Conservation (phyloP, 2,888 invertebrate genomes). For the Dromius quadrimaculatus region DNA sequence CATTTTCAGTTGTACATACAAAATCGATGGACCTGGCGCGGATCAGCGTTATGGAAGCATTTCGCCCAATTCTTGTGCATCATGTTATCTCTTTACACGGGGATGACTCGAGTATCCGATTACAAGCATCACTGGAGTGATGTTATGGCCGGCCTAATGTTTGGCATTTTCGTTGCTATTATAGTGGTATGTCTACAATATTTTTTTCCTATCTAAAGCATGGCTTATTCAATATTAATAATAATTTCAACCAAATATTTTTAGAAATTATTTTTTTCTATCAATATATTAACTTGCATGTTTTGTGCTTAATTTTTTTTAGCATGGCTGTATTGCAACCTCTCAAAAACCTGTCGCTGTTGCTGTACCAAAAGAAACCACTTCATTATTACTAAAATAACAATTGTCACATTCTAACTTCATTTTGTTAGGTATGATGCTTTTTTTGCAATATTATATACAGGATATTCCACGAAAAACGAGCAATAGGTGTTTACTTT, state of each 20-base stretch:
- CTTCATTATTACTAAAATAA: conserved; percentile 14
- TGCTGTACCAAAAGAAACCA: too few species aligned
- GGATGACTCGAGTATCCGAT: conserved; percentile 92
- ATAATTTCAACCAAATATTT: not conserved
- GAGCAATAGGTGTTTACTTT: too few species aligned
- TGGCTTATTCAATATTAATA: conserved; percentile 9
- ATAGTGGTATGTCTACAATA: conserved; percentile 74
- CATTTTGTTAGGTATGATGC: not conserved
- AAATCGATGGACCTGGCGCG: conserved; percentile 83
- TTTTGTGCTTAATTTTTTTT: not conserved
- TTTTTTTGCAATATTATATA: not conserved
- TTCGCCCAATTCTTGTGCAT: conserved; percentile 86
- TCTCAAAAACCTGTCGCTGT: not conserved
- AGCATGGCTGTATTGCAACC: not conserved
- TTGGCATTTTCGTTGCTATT: conserved; percentile 78
- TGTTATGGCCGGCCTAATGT: conserved; percentile 84
- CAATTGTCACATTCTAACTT: not conserved
- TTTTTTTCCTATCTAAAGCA: conserved; percentile 11
- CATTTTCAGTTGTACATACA: conserved; percentile 85
- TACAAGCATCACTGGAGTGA: conserved; percentile 99
- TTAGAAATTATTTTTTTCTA: not conserved
- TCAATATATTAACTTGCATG: not conserved
- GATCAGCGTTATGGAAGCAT: conserved; percentile 84
- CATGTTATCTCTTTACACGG: conserved; percentile 85
- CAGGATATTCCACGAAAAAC: too few species aligned